phyloP scores from a whole-genome alignment of 2,888 invertebrate genomes.

The Coelopa pilipes region DNA sequence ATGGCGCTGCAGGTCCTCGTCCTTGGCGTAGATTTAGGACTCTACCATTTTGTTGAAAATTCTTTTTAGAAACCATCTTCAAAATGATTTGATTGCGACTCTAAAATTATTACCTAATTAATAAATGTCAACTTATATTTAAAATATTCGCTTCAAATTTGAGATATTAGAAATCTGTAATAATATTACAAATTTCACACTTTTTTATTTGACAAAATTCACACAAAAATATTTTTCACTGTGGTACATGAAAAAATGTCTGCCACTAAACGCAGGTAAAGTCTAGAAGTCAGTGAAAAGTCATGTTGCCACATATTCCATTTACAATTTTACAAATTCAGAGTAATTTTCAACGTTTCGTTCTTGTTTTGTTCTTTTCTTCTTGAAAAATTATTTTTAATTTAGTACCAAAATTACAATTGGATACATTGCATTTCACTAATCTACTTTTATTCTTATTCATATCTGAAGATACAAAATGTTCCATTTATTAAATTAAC shows the following conservation, averaged over 20 bases:
- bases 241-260: constrained; percentile 5
- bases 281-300: neutral
- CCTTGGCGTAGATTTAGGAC: constrained; percentile 48
- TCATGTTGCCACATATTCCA: neutral
- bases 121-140: constrained; percentile 1
- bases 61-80: constrained; percentile 52
- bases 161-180: neutral
- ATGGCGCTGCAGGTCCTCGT: constrained; percentile 49
- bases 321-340: too few species aligned
- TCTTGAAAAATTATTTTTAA: too few species aligned
- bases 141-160: neutral
- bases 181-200: neutral
- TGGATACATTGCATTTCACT: too few species aligned
- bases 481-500: too few species aligned
- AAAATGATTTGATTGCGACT: constrained; percentile 19
- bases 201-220: neutral
- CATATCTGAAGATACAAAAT: too few species aligned
- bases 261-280: neutral
- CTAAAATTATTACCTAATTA: constrained; percentile 14
- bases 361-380: too few species aligned
- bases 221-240: constrained; percentile 17
- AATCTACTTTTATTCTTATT: too few species aligned
- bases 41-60: constrained; percentile 54
- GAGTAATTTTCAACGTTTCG: too few species aligned
- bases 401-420: too few species aligned